phyloP scores from a whole-genome alignment of 2,113 vertebrate genomes.

The Trachemys scripta region DNA sequence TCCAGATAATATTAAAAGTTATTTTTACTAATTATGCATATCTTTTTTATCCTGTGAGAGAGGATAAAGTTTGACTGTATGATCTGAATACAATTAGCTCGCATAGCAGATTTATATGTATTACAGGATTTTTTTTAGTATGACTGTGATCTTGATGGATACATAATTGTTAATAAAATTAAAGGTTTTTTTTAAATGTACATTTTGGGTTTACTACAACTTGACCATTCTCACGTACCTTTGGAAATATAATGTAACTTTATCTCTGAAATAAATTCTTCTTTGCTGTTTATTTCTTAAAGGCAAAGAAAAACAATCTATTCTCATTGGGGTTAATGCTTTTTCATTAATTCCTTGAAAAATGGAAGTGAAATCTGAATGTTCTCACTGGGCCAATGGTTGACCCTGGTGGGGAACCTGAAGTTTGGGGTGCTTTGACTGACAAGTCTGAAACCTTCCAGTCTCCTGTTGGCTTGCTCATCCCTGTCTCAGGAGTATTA shows the following conservation, averaged over 20 bases:
- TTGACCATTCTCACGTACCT: not conserved
- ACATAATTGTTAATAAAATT: not conserved
- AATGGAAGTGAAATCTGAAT: not conserved
- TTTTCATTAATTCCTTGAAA: not conserved
- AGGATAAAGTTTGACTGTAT: not conserved
- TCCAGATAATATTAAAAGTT: not conserved
- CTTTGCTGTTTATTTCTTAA: not conserved
- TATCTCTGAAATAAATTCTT: not conserved
- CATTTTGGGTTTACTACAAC: not conserved
- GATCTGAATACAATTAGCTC: not conserved
- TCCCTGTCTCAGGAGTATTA: not conserved
- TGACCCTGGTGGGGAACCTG: not conserved
- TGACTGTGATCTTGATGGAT: not conserved
- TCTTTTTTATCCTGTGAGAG: not conserved
- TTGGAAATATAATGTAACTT: accelerated
- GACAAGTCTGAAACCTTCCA: not conserved
- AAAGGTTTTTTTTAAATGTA: not conserved
- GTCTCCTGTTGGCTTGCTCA: accelerated
- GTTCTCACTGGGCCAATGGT: not conserved
- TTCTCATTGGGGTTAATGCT: not conserved
- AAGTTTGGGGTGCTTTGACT: not conserved
- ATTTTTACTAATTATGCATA: not conserved
- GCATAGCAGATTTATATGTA: not conserved
- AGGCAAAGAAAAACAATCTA: not conserved
- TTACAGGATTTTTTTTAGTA: not conserved